Evolutionary conservation across 2,113 vertebrate species (phyloP), one percentile per base, ranked within the genome.

Genomic region (Ctenomys sociabilis): DNA sequence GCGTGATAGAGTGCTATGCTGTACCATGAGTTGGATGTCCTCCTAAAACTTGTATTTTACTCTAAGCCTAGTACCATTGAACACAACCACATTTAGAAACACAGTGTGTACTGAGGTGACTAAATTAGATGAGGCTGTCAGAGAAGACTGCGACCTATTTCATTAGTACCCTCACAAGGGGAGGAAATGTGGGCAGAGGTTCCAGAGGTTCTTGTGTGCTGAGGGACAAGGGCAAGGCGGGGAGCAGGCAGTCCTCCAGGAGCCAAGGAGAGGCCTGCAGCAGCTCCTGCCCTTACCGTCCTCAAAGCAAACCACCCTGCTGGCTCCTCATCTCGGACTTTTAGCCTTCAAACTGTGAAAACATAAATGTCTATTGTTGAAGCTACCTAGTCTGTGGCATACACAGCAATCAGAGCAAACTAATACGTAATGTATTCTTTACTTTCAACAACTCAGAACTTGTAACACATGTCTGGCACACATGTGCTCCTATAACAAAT

Each of bases 401-500:
- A 93, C 37, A 90, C 5, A 12, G 30, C 1, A 94, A 61, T 8
- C 8, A 16, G 14, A 89, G 52, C 21, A 91, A 87, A 91, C 21
- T 21, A 85, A 88, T 63, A 77, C 16, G 52, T 59, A n/a, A 85
- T 30, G 0, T 82, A 93, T 43, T 94, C 78, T 93, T 94, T 93
- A 82, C 88, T 64, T 91, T 85, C 87, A 93, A 88, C 94, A 49
- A 52, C 30, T 91, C 87, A 13, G 80, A 92, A 82, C 91, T 92
- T 90, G 21, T 75, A 89, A 57, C 37, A 85, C 80, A 30, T 57
- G 11, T 91, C 24, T 90, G 92, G 68, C 57, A 95, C 87, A 68
- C 28, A 87, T 82, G 64, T 2, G 3, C 21, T 77, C 49, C 17
- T 37, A n/a, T 75, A 32, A 52, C 35, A 75, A 92, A 85, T 43